phyloP scores from a whole-genome alignment of 2,888 invertebrate species.

The Xiphydria camelus region DNA sequence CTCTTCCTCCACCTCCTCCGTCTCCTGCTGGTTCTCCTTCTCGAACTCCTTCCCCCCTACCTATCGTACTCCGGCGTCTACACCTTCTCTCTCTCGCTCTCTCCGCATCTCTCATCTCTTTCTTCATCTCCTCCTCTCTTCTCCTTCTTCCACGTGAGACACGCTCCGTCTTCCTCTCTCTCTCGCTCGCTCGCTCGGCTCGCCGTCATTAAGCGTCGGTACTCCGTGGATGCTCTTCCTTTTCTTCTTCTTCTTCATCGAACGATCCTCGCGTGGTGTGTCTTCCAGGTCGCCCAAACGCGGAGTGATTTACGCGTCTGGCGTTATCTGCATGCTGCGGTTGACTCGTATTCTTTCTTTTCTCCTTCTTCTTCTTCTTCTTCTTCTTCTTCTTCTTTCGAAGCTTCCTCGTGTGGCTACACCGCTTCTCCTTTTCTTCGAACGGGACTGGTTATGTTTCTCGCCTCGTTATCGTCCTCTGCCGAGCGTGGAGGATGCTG shows the following conservation, averaged over 20 bases:
- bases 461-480: no score
- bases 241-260: constrained; percentile 1
- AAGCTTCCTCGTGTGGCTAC: no score
- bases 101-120: constrained; percentile 8
- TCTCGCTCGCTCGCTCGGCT: constrained; percentile 3
- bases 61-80: no score
- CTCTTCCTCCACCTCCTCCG: no score
- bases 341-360: neutral
- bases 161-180: neutral
- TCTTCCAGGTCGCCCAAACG: neutral
- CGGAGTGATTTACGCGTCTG: neutral
- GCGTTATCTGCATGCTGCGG: neutral
- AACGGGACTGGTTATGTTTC: no score
- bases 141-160: constrained; percentile 1
- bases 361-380: neutral
- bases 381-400: neutral
- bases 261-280: no score
- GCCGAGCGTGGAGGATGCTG: no score
- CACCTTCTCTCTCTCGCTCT: neutral
- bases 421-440: no score
- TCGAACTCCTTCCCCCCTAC: no score
- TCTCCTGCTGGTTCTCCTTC: no score
- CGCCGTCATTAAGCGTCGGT: no score
- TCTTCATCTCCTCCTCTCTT: constrained; percentile 1
- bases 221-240: constrained; percentile 1